Percentiles rank a stretch among this genome's conserved stretches.
Evolutionary conservation across 2,888 invertebrate species (phyloP).

Genomic region (Synergus japonicus): DNA sequence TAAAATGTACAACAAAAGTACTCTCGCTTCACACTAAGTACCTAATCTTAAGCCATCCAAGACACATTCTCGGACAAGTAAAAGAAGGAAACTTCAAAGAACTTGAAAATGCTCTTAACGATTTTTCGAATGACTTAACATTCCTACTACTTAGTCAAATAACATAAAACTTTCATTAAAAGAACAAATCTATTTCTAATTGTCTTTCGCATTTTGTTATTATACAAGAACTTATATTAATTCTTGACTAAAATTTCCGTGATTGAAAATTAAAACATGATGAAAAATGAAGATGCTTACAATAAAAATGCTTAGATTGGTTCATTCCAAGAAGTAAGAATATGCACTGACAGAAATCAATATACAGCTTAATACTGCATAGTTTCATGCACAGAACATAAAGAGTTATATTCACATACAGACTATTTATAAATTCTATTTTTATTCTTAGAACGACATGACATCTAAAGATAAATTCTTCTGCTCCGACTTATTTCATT

Average conservation of each 20-base stretch:
- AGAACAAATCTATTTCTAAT: background rate
- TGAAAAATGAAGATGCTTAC: too few relatives aligned
- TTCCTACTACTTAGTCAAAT: background rate
- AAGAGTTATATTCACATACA: slow-evolving; percentile 5
- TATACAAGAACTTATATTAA: too few relatives aligned
- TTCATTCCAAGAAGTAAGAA: background rate
- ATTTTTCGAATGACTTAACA: background rate
- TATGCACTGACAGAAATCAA: slow-evolving; percentile 14
- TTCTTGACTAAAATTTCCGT: too few relatives aligned
- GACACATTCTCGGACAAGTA: background rate
- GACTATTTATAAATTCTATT: slow-evolving; percentile 26
- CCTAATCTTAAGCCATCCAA: background rate
- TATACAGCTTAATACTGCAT: slow-evolving; percentile 13
- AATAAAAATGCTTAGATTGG: too few relatives aligned
- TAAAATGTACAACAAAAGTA: slow-evolving; percentile 35
- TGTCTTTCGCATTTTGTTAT: too few relatives aligned
- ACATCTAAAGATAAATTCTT: slow-evolving; percentile 8
- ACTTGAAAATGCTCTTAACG: background rate
- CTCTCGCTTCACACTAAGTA: background rate
- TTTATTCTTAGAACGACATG: slow-evolving; percentile 30
- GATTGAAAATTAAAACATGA: too few relatives aligned
- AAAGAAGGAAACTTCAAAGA: background rate
- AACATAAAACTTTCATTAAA: background rate
- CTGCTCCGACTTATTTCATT: slow-evolving; percentile 10
- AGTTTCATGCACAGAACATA: background rate